Base-by-base conservation (phyloP, 2,888 invertebrate genomes). In the Parnassius glacialis region DNA sequence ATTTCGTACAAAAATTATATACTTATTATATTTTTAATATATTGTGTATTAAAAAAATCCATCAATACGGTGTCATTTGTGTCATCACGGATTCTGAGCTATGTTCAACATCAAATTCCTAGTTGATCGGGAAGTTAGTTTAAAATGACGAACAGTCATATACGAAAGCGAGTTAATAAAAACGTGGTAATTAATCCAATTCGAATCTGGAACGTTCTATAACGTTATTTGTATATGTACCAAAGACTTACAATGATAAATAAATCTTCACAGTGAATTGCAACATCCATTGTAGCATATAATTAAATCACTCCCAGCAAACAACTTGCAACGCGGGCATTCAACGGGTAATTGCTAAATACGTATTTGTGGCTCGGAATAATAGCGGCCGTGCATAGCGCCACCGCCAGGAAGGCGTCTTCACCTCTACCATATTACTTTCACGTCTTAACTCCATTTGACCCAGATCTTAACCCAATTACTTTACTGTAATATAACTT, bases 381-480 rank as follows among this genome's bases (percentile, higher is more conserved):
- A 61, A 64, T 57, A 16, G 56, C 57, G 52, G 53, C 57, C 56
- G 53, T 60, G 63, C 57, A 62, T 54, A 57, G 59, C 57, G 52
- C 54, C 59, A 57, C 64, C 76, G 81, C 79, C 81, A 79, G 82
- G 82, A 84, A 83, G 83, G 77, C 80, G 80, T 74, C 80, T 67
- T 64, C 67, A 51, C 48, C 54, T 58, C 56, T 59, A 65, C 72
- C 78, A 48, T 13, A 48, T 48, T 48, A 48, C 48, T 79, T 73
- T 78, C 75, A 77, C 74, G 76, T 73, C 67, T 75, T 75, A 80
- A 78, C 77, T 78, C 59, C 75, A 68, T 70, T 64, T 69, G 78
- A 71, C 77, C 77, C 67, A 78, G 75, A 79, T 83, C 74, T 76
- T 74, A 74, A 76, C 71, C 73, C 72, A 77, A 79, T 79, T 78